Evolutionary conservation across 1,140 invertebrate species (phyloP), one percentile per base, ranked within the genome.

Genomic region (Heliconius nattereri): DNA sequence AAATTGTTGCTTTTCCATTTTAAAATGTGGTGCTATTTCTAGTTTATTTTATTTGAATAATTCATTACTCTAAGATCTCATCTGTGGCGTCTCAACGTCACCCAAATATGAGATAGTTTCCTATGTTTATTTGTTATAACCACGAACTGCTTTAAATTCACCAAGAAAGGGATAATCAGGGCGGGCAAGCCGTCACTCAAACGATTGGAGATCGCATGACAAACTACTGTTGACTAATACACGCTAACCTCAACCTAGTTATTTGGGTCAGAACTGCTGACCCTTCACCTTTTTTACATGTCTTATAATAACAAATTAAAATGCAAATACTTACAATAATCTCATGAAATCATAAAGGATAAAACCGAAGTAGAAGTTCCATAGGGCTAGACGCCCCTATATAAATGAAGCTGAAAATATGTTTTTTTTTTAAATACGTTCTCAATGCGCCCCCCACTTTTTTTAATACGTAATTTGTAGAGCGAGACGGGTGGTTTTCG

Each of bases 151-250:
- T 94, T 94, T 87, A 94, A 93, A 94, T 94, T 92, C 94, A 94
- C 85, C 90, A 94, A 87, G 88, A 87, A 91, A 93, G 91, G 94
- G 93, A 95, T 94, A 95, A 95, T 92, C 86, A 93, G 88, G 89
- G 86, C 78, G 87, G 83, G 79, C 74, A 83, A 85, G 73, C 81
- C 85, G 85, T 87, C 89, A 87, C 80, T 84, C 83, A 85, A 86
- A 83, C 81, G 80, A 78, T 78, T 73, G 37, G 81, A 82, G 81
- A 81, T 85, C 84, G 85, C 79, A 87, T 86, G 86, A 87, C 83
- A 82, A 83, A 81, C 83, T 83, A 80, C 80, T 60, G 49, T 78
- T 72, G 52, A 26, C 40, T 78, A 78, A 78, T 76, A 74, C 73
- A 83, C 71, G 73, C 78, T 79, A 82, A 83, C 82, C 78, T 84